phyloP scores from a whole-genome alignment of 2,797 vertebrate species.

The Notoglanidium macrostoma region DNA sequence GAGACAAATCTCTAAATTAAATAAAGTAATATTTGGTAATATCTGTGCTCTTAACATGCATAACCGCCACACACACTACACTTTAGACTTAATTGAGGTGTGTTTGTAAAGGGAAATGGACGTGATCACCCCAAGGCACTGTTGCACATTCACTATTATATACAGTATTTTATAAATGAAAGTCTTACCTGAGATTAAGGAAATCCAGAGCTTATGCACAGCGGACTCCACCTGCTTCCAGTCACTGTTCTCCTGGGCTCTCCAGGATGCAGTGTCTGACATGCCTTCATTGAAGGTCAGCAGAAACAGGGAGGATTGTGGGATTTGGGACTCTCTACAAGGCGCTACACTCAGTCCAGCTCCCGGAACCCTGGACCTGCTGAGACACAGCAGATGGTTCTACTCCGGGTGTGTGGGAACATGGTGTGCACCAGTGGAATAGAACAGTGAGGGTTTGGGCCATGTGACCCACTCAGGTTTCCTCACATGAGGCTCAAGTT shows the following conservation, averaged over 20 bases:
- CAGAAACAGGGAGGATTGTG: constrained; percentile 47
- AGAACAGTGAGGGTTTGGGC: constrained; percentile 42
- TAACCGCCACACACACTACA: background rate
- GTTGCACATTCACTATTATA: background rate
- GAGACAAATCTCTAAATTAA: background rate
- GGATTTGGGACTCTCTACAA: constrained; percentile 1
- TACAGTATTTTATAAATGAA: background rate
- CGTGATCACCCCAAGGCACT: background rate
- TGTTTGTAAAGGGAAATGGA: background rate
- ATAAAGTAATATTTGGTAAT: background rate
- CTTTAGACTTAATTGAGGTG: background rate
- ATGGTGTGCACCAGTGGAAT: constrained; percentile 49
- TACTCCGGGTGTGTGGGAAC: constrained; percentile 36
- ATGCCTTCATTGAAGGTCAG: constrained; percentile 68
- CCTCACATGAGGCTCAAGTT: constrained; percentile 56
- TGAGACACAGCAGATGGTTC: constrained; percentile 8
- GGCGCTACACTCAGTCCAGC: background rate
- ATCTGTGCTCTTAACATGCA: background rate
- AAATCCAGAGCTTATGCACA: constrained; percentile 76
- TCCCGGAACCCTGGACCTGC: constrained; percentile 12
- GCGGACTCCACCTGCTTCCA: constrained; percentile 49
- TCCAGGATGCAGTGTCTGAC: constrained; percentile 71
- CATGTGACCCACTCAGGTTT: constrained; percentile 63
- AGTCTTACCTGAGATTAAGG: constrained; percentile 75
- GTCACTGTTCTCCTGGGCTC: constrained; percentile 59